These are phyloP conservation scores for Cylindroiulus punctatus DNA, from an alignment of 2,888 invertebrate species.

Conservation along the genomic window DNA sequence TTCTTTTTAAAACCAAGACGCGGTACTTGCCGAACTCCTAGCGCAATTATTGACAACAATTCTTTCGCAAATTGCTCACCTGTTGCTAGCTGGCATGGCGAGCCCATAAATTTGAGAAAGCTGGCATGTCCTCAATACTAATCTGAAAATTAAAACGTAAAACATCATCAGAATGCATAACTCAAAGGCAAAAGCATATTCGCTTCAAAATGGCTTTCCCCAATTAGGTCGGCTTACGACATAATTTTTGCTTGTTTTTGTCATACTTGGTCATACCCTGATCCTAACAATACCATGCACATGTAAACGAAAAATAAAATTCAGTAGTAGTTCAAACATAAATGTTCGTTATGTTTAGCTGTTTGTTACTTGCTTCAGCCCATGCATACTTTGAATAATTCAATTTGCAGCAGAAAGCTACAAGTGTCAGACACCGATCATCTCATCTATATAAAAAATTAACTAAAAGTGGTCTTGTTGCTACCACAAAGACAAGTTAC, in stretches of 20 bases:
- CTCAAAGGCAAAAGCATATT: too few relatives aligned
- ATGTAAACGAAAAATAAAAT: too few relatives aligned
- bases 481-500: background rate
- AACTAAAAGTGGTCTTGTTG: background rate
- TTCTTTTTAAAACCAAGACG: background rate
- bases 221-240: too few relatives aligned
- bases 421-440: background rate
- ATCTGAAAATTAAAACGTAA: background rate
- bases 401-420: background rate
- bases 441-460: background rate
- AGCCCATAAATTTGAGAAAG: background rate
- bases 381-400: too few relatives aligned
- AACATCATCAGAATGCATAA: background rate
- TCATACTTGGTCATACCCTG: too few relatives aligned
- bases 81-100: background rate
- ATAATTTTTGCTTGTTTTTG: too few relatives aligned
- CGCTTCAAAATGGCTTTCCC: too few relatives aligned
- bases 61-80: background rate
- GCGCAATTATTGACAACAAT: conserved; percentile 11
- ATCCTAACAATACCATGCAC: too few relatives aligned
- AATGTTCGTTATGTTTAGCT: too few relatives aligned
- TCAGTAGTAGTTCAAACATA: too few relatives aligned
- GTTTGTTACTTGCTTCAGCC: too few relatives aligned
- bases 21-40: background rate
- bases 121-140: background rate